Evolutionary conservation across 2,888 invertebrate genomes (phyloP).

Genomic region (Neocrepidodera transversa): DNA sequence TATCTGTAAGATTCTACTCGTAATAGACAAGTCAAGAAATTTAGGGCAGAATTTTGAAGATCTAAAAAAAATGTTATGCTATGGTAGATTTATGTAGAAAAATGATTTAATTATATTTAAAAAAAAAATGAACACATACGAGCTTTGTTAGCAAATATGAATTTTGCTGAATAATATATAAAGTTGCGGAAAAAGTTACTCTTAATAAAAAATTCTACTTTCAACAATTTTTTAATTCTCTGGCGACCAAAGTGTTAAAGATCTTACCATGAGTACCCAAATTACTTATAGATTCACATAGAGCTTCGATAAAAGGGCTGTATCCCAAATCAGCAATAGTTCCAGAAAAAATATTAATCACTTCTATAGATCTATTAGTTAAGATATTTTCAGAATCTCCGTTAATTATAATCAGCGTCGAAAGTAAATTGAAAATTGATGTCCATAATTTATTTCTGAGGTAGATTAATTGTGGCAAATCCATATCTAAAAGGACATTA

Average conservation of each 20-base stretch:
- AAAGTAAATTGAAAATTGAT: conserved; percentile 61
- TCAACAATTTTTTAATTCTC: too few species aligned
- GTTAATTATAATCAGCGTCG: conserved; percentile 52
- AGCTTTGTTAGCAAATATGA: too few species aligned
- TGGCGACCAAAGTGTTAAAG: too few species aligned
- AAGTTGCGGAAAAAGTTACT: background rate
- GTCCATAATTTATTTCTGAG: conserved; percentile 63
- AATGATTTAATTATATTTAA: background rate
- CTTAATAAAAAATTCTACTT: too few species aligned
- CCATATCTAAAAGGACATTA: conserved; percentile 50
- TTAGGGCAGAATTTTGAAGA: conserved; percentile 50
- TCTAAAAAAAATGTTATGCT: too few species aligned
- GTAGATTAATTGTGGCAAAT: conserved; percentile 56
- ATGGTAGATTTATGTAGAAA: too few species aligned
- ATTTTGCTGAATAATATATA: too few species aligned
- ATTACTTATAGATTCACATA: conserved; percentile 55
- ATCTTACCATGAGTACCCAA: conserved; percentile 50
- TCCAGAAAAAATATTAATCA: conserved; percentile 42
- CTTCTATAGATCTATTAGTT: conserved; percentile 39
- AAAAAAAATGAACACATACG: too few species aligned
- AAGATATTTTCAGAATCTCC: conserved; percentile 32
- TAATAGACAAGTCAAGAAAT: conserved; percentile 46
- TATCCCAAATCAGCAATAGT: conserved; percentile 44
- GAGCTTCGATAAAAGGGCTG: conserved; percentile 52
- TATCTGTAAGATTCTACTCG: conserved; percentile 41